Evolutionary conservation across 2,888 invertebrate genomes (phyloP).

Genomic region (Drosophila formosana): DNA sequence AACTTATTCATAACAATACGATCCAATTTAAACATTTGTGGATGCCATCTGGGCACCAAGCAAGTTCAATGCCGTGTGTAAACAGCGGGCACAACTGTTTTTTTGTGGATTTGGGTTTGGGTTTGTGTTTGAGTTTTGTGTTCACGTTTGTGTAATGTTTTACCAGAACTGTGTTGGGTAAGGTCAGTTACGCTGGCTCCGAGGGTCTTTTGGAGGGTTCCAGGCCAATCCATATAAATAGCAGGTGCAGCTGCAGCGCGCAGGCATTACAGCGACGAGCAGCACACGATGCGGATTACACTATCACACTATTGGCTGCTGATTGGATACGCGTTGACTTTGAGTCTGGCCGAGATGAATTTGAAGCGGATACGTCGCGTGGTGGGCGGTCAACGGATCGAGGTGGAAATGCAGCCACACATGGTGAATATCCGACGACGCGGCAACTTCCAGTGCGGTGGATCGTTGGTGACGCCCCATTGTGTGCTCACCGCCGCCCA

Average conservation of each 20-base stretch:
- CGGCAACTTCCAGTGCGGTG: conserved; percentile 78
- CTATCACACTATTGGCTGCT: conserved; percentile 24
- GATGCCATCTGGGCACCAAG: conserved; percentile 11
- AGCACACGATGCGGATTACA: conserved; percentile 26
- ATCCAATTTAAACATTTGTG: conserved; percentile 16
- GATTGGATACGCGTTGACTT: conserved; percentile 3
- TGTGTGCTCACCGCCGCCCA: conserved; percentile 83
- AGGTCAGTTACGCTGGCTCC: conserved; percentile 57
- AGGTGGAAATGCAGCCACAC: conserved; percentile 67
- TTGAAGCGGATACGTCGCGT: conserved; percentile 67
- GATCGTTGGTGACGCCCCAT: conserved; percentile 73
- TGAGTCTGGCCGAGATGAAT: background rate
- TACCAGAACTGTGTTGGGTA: conserved; percentile 42
- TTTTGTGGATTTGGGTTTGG: background rate
- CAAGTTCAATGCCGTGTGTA: conserved; percentile 68
- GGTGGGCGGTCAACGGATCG: conserved; percentile 73
- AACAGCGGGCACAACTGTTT: conserved; percentile 49
- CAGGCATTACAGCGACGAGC: conserved; percentile 9
- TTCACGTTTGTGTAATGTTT: conserved; percentile 24
- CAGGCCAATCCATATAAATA: conserved; percentile 41
- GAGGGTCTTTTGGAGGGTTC: conserved; percentile 13
- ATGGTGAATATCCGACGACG: conserved; percentile 75
- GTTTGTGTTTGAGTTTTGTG: conserved; percentile 40
- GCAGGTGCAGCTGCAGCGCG: conserved; percentile 9
- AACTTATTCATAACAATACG: background rate